phyloP scores from a whole-genome alignment of 2,113 vertebrate genomes.

The Loxodonta africana region DNA sequence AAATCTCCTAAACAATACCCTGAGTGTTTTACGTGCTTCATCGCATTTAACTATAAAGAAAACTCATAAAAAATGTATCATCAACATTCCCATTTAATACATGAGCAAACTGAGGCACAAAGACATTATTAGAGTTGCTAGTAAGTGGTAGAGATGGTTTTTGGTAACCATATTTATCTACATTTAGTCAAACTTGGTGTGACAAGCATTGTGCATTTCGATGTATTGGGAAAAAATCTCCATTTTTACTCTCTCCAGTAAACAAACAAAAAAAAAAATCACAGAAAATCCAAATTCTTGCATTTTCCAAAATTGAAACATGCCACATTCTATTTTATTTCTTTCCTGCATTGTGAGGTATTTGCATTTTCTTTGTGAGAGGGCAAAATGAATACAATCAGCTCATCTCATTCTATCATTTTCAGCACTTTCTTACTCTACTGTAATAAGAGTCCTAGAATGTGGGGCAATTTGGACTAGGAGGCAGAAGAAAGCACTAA shows the following conservation, averaged over 20 bases:
- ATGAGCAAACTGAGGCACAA: background rate
- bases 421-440: background rate
- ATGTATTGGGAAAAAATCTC: background rate
- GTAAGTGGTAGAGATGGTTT: slow-evolving; percentile 46
- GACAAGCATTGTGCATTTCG: background rate
- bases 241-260: slow-evolving; percentile 28
- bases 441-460: background rate
- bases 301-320: slow-evolving; percentile 44
- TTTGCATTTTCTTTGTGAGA: background rate
- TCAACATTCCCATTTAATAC: slow-evolving; percentile 35
- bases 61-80: background rate
- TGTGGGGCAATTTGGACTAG: background rate
- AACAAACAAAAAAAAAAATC: background rate
- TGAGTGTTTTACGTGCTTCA: slow-evolving; percentile 8
- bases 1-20: slow-evolving; percentile 2
- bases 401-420: background rate
- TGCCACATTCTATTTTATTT: background rate
- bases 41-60: slow-evolving; percentile 49
- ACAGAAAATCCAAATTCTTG: background rate
- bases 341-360: background rate
- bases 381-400: background rate
- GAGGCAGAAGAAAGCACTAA: slow-evolving; percentile 48
- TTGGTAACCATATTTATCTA: background rate
- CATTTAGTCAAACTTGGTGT: background rate
- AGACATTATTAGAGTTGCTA: background rate